A percentile compares a stretch with the other conserved stretches of the same genome.
Evolutionary conservation across 2,797 vertebrate species (phyloP).

Genomic region (Catamblyrhynchus diadema): DNA sequence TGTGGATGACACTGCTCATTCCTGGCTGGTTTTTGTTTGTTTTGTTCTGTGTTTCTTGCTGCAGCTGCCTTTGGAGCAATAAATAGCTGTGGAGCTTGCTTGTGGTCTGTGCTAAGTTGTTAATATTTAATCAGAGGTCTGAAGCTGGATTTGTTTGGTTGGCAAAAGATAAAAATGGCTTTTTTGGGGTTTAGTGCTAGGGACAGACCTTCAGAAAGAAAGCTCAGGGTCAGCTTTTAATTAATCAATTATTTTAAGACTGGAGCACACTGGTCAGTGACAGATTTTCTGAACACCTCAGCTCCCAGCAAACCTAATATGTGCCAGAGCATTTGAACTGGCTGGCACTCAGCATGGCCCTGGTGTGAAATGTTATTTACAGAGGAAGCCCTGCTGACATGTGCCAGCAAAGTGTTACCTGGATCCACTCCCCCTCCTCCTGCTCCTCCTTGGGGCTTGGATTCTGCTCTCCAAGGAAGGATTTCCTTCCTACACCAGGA

Average conservation of each 20-base stretch:
- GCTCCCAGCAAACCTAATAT: neutral
- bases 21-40: slow-evolving; percentile 37
- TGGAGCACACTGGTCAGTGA: neutral
- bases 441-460: neutral
- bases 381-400: neutral
- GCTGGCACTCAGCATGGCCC: neutral
- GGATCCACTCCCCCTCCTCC: neutral
- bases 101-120: slow-evolving; percentile 43
- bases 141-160: slow-evolving; percentile 18
- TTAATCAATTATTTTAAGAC: neutral
- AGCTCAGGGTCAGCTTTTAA: slow-evolving; percentile 38
- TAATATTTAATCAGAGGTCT: slow-evolving; percentile 70
- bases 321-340: neutral
- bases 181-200: neutral
- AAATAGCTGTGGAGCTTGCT: slow-evolving; percentile 35
- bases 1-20: slow-evolving; percentile 7
- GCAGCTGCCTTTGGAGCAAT: slow-evolving; percentile 44
- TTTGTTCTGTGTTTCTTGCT: neutral
- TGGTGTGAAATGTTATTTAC: neutral
- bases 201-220: neutral
- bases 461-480: neutral
- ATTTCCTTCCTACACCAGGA: neutral
- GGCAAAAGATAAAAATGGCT: neutral
- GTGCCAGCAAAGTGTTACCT: neutral
- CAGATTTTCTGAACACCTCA: neutral